Evolutionary conservation across 2,888 invertebrate genomes (phyloP), one percentile per base, ranked within the genome.

Genomic region (Diarsia rubi): DNA sequence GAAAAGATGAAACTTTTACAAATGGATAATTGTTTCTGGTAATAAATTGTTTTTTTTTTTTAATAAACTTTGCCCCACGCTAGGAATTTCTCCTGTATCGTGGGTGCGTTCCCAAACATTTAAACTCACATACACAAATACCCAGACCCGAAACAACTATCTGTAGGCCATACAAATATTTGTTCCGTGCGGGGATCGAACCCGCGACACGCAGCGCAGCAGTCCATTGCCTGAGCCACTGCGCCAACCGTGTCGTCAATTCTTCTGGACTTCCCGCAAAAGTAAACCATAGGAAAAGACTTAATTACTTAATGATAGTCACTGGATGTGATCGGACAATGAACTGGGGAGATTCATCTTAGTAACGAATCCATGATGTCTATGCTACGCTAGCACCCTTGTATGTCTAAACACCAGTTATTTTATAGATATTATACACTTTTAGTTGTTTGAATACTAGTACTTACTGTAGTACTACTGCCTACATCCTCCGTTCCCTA

Each of bases 21-120:
- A 84, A 79, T 76, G 44, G 73, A 74, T 81, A 85, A 86, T 84
- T 84, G 77, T 27, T 73, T 75, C 44, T 54, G 49, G 27, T 73
- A 59, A 21, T 78, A 76, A 79, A 66, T n/a, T n/a, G n/a, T n/a
- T n/a, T n/a, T n/a, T n/a, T n/a, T n/a, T n/a, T n/a, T n/a, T n/a
- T n/a, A n/a, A n/a, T n/a, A n/a, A n/a, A n/a, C n/a, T n/a, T n/a
- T n/a, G n/a, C n/a, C n/a, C n/a, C n/a, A n/a, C n/a, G n/a, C n/a
- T n/a, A n/a, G n/a, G n/a, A n/a, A n/a, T n/a, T n/a, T n/a, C n/a
- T n/a, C n/a, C n/a, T n/a, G n/a, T n/a, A n/a, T n/a, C n/a, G n/a
- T n/a, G n/a, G n/a, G n/a, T n/a, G n/a, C n/a, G n/a, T n/a, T n/a
- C n/a, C n/a, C n/a, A n/a, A n/a, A n/a, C n/a, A n/a, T n/a, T n/a